These are phyloP conservation scores for Epinotia bilunana DNA, from an alignment of 2,888 invertebrate species.

Conservation along the genomic window DNA sequence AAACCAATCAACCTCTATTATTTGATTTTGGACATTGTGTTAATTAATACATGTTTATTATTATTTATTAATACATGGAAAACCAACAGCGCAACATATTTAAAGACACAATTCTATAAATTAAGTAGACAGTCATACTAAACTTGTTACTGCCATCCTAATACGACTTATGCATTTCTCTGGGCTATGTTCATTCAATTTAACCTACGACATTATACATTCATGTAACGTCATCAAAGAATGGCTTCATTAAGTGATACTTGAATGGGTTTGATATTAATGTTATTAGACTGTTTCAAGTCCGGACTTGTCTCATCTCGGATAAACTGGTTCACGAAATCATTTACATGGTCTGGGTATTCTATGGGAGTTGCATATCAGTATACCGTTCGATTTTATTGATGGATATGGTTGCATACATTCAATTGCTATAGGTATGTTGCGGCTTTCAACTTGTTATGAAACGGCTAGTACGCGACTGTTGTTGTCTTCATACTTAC, in stretches of 20 bases:
- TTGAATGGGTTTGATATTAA: slow-evolving; percentile 37
- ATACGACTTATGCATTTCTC: not conserved
- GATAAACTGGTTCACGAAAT: slow-evolving; percentile 33
- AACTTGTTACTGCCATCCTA: not conserved
- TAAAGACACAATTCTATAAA: slow-evolving; percentile 1
- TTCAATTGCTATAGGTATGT: not conserved
- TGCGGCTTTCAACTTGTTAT: not conserved
- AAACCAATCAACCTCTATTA: no score
- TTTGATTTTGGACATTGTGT: no score
- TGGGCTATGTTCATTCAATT: slow-evolving; percentile 32
- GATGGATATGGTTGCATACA: not conserved
- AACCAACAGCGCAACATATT: no score
- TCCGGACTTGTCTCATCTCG: slow-evolving; percentile 28
- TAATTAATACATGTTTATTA: no score
- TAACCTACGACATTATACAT: slow-evolving; percentile 34
- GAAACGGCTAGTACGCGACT: no score
- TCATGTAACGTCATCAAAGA: slow-evolving; percentile 37
- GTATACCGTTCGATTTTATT: not conserved
- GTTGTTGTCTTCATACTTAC: no score
- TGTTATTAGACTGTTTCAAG: slow-evolving; percentile 36
- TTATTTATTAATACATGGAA: no score
- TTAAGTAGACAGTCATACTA: slow-evolving; percentile 38
- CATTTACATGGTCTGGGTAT: not conserved
- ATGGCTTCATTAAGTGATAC: slow-evolving; percentile 38
- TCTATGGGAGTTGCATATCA: not conserved